Percentiles rank a stretch among this genome's conserved stretches.
phyloP scores from a whole-genome alignment of 2,797 vertebrate genomes.

The Pitangus sulphuratus region DNA sequence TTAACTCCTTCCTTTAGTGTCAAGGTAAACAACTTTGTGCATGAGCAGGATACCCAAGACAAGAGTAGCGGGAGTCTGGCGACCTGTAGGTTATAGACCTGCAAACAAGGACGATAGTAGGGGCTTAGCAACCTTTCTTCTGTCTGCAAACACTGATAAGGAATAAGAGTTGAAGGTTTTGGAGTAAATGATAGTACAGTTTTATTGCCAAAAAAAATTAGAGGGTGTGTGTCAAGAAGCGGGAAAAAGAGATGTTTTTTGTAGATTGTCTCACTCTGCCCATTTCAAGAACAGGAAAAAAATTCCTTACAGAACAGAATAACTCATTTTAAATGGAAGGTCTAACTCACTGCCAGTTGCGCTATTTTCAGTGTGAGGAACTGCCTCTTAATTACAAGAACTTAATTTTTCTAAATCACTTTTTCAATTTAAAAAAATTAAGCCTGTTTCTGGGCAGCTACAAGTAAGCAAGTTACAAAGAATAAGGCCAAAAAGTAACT shows the following conservation, averaged over 20 bases:
- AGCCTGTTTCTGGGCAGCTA: neutral
- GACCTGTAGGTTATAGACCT: neutral
- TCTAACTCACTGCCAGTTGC: neutral
- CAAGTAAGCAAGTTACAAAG: neutral
- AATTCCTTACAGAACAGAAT: neutral
- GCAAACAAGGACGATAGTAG: neutral
- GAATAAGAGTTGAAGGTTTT: slow-evolving; percentile 2
- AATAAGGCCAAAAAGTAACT: neutral
- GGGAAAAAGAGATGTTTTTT: neutral
- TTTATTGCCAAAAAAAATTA: neutral
- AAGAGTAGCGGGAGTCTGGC: neutral
- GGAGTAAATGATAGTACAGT: neutral
- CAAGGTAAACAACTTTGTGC: neutral
- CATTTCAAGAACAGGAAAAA: neutral
- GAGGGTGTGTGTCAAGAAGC: neutral
- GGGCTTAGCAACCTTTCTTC: neutral
- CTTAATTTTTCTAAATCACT: neutral
- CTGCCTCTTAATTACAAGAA: neutral
- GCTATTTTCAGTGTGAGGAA: neutral
- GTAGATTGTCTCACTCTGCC: neutral
- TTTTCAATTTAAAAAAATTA: neutral
- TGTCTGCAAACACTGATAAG: neutral
- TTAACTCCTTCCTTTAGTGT: neutral
- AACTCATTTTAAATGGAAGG: neutral
- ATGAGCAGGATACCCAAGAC: neutral